A percentile compares a stretch with the other conserved stretches of the same genome.
phyloP scores from a whole-genome alignment of 2,888 invertebrate species.

The Nezara viridula region DNA sequence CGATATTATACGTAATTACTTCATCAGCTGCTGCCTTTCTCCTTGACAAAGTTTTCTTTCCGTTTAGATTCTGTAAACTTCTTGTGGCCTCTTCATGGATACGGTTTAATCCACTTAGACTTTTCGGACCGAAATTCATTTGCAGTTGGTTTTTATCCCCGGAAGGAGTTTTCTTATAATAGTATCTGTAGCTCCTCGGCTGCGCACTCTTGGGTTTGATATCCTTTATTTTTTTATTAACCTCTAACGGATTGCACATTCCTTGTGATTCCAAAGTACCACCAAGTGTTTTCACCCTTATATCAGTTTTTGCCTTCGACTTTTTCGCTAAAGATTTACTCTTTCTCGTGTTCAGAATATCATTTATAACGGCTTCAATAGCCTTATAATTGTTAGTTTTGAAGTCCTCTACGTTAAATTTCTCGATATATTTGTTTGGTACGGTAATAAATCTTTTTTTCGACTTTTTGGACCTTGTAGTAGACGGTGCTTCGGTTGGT shows the following conservation, averaged over 20 bases:
- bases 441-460: neutral
- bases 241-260: neutral
- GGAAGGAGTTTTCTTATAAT: neutral
- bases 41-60: neutral
- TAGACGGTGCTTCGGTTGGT: neutral
- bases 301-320: neutral
- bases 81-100: neutral
- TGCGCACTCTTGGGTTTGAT: slow-evolving; percentile 26
- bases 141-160: neutral
- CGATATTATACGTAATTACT: neutral
- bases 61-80: neutral
- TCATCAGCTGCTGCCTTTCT: neutral
- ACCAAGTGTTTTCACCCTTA: neutral
- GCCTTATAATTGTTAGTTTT: neutral
- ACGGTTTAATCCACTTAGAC: neutral
- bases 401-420: slow-evolving; percentile 31
- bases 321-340: slow-evolving; percentile 3
- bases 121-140: neutral
- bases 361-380: slow-evolving; percentile 15
- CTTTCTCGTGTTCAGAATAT: neutral
- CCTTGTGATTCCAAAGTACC: neutral
- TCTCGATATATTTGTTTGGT: neutral
- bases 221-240: neutral
- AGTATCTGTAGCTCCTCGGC: neutral
- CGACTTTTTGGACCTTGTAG: neutral